A percentile compares a stretch with the other conserved stretches of the same genome.
These are phyloP conservation scores for Limosa lapponica DNA, from an alignment of 2,797 vertebrate species.

Conservation along the genomic window DNA sequence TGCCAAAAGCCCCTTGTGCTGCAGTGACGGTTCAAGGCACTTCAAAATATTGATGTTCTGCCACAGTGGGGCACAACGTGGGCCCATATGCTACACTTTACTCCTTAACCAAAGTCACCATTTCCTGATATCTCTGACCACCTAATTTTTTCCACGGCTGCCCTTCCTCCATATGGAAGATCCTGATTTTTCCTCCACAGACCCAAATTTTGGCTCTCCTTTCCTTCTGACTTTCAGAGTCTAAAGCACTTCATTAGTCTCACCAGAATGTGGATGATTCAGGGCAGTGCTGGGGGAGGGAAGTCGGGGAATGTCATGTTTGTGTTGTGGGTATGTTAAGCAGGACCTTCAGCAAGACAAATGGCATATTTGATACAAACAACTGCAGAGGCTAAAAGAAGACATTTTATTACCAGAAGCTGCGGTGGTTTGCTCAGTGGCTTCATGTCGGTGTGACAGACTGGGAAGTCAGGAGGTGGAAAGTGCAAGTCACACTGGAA, in stretches of 20 bases:
- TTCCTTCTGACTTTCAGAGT: not conserved
- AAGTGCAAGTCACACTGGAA: not conserved
- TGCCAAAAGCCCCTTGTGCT: not conserved
- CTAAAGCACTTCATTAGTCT: not conserved
- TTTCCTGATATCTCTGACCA: not conserved
- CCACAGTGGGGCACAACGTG: accelerated
- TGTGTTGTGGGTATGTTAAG: slow-evolving; percentile 9
- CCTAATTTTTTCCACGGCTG: not conserved
- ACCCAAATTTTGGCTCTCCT: not conserved
- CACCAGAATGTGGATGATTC: not conserved
- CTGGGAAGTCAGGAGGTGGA: slow-evolving; percentile 19
- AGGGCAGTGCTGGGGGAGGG: not conserved
- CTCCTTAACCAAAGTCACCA: not conserved
- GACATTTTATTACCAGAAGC: not conserved
- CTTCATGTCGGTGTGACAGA: not conserved
- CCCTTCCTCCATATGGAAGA: not conserved
- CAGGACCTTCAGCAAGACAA: slow-evolving; percentile 33
- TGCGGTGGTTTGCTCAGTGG: not conserved
- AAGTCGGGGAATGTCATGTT: not conserved
- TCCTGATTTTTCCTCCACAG: not conserved
- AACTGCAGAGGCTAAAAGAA: slow-evolving; percentile 10
- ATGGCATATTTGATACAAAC: not conserved
- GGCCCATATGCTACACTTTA: not conserved
- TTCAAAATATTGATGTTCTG: not conserved
- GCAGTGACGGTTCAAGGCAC: not conserved